A percentile compares a stretch with the other conserved stretches of the same genome.
These are phyloP conservation scores for Lathronympha strigana DNA, from an alignment of 2,888 invertebrate genomes.

Conservation along the genomic window DNA sequence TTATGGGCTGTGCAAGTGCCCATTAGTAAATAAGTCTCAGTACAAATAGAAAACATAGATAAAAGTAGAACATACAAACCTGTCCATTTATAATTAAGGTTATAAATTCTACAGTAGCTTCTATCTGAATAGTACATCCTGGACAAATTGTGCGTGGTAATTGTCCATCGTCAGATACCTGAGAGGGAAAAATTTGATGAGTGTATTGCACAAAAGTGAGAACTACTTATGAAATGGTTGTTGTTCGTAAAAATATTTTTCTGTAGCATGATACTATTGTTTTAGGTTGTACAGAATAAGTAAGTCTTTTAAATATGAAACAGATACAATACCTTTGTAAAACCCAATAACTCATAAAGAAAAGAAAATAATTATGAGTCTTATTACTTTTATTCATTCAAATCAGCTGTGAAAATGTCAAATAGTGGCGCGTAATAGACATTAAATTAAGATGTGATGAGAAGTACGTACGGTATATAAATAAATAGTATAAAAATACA, in stretches of 20 bases:
- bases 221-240: neutral
- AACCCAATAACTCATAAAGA: neutral
- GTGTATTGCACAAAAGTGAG: neutral
- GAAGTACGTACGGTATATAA: neutral
- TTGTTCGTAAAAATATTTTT: neutral
- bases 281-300: neutral
- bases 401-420: slow-evolving; percentile 49
- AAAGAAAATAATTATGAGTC: slow-evolving; percentile 14
- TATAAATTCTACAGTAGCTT: slow-evolving; percentile 89
- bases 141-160: slow-evolving; percentile 90
- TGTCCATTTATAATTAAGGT: slow-evolving; percentile 89
- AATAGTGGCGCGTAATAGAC: slow-evolving; percentile 52
- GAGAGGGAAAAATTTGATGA: slow-evolving; percentile 24
- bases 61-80: slow-evolving; percentile 53
- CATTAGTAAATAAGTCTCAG: too few species aligned
- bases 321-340: neutral
- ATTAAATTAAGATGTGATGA: slow-evolving; percentile 18
- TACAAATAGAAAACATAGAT: neutral
- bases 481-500: slow-evolving; percentile 29
- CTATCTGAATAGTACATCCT: slow-evolving; percentile 90
- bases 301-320: neutral
- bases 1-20: too few species aligned
- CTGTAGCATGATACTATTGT: neutral
- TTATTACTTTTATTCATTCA: slow-evolving; percentile 31
- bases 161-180: slow-evolving; percentile 89